These are phyloP conservation scores for Salvelinus fontinalis DNA, from an alignment of 2,113 vertebrate species.

Conservation along the genomic window DNA sequence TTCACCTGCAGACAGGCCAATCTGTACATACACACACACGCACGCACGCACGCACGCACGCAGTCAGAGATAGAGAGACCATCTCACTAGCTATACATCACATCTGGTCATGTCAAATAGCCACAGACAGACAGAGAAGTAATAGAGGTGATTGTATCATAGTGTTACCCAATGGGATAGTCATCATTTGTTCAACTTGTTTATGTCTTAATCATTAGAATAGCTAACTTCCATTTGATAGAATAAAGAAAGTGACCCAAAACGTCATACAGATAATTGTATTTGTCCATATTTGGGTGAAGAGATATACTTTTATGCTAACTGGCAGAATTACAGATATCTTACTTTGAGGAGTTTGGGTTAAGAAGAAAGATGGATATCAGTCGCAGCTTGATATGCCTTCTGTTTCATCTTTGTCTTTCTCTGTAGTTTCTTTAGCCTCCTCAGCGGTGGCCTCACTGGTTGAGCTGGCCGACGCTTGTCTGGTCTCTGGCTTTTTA, in stretches of 20 bases:
- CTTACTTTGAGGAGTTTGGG: conserved; percentile 37
- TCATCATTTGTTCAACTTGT: conserved; percentile 51
- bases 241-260: neutral
- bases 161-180: conserved; percentile 51
- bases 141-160: conserved; percentile 62
- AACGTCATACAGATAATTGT: neutral
- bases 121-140: conserved; percentile 53
- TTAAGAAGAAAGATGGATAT: neutral
- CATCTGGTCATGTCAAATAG: conserved; percentile 63
- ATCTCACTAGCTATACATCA: conserved; percentile 51
- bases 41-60: conserved; percentile 18
- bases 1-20: conserved; percentile 65
- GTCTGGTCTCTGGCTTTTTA: conserved; percentile 57
- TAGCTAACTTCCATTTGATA: neutral
- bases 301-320: neutral
- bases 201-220: conserved; percentile 12
- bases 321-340: neutral
- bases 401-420: conserved; percentile 19
- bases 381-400: conserved; percentile 38
- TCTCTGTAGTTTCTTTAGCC: conserved; percentile 1
- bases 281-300: neutral
- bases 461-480: conserved; percentile 38
- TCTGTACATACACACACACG: conserved; percentile 55
- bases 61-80: neutral
- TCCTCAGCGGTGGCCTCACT: conserved; percentile 22